Evolutionary conservation across 2,113 vertebrate genomes (phyloP).

Genomic region (Malurus melanocephalus): DNA sequence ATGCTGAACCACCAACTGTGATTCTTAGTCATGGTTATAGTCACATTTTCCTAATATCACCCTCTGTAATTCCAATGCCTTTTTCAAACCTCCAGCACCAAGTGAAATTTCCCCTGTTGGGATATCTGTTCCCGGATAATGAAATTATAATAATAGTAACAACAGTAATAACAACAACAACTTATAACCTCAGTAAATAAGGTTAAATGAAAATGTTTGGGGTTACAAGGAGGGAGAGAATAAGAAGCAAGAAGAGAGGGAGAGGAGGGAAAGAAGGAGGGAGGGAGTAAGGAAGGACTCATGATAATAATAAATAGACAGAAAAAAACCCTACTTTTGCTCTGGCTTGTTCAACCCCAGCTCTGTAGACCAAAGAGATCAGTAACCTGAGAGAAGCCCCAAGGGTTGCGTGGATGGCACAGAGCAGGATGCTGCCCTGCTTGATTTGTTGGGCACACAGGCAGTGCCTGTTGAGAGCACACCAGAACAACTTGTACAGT

Average conservation of each 20-base stretch:
- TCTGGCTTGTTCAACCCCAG: not conserved
- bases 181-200: not conserved
- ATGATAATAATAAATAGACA: not conserved
- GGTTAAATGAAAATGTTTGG: not conserved
- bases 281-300: not conserved
- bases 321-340: not conserved
- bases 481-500: not conserved
- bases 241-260: not conserved
- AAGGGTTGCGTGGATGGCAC: not conserved
- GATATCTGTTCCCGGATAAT: not conserved
- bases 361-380: not conserved
- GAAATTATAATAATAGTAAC: not conserved
- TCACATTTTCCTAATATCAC: not conserved
- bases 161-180: not conserved
- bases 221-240: not conserved
- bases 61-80: not conserved
- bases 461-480: not conserved
- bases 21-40: not conserved
- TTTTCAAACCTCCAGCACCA: not conserved
- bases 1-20: not conserved
- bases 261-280: accelerated
- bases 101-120: not conserved
- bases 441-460: not conserved
- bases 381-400: not conserved
- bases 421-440: not conserved